phyloP scores from a whole-genome alignment of 2,797 vertebrate genomes.

The Anableps anableps region DNA sequence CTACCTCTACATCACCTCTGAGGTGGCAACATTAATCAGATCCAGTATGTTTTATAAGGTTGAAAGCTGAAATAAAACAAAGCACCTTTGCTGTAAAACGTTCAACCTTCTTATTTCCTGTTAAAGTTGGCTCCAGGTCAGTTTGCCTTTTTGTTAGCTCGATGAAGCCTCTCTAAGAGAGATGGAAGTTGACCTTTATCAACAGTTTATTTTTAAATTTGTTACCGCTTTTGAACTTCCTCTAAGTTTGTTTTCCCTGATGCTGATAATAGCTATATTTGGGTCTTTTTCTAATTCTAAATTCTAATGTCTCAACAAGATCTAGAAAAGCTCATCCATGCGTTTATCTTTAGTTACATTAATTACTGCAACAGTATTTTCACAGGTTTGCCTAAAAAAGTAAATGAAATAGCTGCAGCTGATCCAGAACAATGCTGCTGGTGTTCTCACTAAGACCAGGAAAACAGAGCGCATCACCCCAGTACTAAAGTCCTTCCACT shows the following conservation, averaged over 20 bases:
- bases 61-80: background rate
- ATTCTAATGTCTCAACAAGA: too few relatives aligned
- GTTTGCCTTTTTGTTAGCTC: background rate
- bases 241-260: background rate
- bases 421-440: too few relatives aligned
- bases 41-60: background rate
- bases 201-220: background rate
- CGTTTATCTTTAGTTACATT: too few relatives aligned
- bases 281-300: background rate
- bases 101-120: background rate
- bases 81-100: background rate
- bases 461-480: too few relatives aligned
- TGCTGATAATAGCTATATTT: background rate
- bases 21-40: background rate
- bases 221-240: background rate
- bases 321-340: too few relatives aligned
- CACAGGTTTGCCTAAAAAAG: too few relatives aligned
- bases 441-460: too few relatives aligned
- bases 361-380: too few relatives aligned
- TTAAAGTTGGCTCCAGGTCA: background rate
- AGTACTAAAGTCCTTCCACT: too few relatives aligned
- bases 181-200: background rate
- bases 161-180: background rate
- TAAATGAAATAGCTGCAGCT: too few relatives aligned
- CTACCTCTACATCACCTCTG: background rate